These are phyloP conservation scores for Nettapus auritus DNA, from an alignment of 2,113 vertebrate species.

Conservation along the genomic window DNA sequence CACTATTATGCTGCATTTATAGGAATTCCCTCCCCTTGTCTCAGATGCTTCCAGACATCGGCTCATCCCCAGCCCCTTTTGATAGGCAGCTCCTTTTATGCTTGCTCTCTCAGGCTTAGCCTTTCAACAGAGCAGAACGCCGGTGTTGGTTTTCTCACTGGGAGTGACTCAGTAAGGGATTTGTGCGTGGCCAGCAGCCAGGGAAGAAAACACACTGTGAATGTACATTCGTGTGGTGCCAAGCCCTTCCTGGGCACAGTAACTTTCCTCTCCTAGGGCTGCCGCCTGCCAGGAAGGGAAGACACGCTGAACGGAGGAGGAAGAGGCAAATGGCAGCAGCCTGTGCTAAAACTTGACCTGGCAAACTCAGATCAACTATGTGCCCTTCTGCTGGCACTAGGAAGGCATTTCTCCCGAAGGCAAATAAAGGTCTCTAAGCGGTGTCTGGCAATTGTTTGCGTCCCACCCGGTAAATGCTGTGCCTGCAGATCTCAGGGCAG, in stretches of 20 bases:
- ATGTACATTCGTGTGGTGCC: constrained; percentile 12
- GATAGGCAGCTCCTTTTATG: constrained; percentile 48
- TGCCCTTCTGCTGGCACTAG: not conserved
- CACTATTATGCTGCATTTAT: not conserved
- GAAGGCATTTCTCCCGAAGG: not conserved
- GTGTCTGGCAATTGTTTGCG: not conserved
- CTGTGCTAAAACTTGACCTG: not conserved
- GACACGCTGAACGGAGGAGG: not conserved
- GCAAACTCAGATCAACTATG: not conserved
- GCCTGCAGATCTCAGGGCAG: not conserved
- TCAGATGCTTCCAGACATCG: not conserved
- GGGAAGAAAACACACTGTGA: constrained; percentile 53
- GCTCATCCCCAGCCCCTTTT: not conserved
- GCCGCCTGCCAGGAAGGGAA: not conserved
- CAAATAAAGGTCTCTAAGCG: not conserved
- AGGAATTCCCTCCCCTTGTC: not conserved
- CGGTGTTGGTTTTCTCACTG: constrained; percentile 68
- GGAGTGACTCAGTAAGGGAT: constrained; percentile 55
- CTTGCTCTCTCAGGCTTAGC: constrained; percentile 51
- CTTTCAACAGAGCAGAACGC: constrained; percentile 52
- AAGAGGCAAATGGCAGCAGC: not conserved
- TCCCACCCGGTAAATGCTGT: not conserved
- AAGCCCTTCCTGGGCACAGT: constrained; percentile 44
- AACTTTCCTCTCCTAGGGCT: constrained; percentile 65
- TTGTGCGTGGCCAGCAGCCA: not conserved